phyloP scores from a whole-genome alignment of 2,797 vertebrate genomes.

The Notolabrus celidotus region DNA sequence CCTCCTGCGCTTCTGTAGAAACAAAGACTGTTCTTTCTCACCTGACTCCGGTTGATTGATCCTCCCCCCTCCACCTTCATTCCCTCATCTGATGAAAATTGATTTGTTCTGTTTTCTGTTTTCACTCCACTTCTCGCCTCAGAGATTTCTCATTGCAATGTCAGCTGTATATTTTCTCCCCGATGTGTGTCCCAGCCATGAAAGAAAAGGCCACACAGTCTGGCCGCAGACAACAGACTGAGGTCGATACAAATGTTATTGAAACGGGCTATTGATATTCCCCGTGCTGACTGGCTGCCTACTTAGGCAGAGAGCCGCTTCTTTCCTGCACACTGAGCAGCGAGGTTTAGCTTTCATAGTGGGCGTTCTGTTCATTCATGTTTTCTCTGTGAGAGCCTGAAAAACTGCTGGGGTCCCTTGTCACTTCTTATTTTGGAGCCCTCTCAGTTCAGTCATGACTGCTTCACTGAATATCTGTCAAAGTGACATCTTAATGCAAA shows the following conservation, averaged over 20 bases:
- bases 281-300: conserved; percentile 56
- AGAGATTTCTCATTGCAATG: conserved; percentile 83
- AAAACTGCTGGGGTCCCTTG: conserved; percentile 51
- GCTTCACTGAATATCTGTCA: conserved; percentile 63
- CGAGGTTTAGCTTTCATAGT: conserved; percentile 34
- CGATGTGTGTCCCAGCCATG: conserved; percentile 46
- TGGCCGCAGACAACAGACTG: conserved; percentile 64
- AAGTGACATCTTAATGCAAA: conserved; percentile 71
- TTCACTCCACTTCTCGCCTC: conserved; percentile 60
- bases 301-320: conserved; percentile 59
- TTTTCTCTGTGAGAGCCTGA: conserved; percentile 42
- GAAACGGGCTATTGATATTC: conserved; percentile 79
- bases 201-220: conserved; percentile 82
- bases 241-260: conserved; percentile 86
- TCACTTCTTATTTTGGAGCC: conserved; percentile 68
- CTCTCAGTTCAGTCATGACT: conserved; percentile 60
- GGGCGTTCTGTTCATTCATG: conserved; percentile 62
- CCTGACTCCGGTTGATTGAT: conserved; percentile 81
- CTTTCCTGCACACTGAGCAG: conserved; percentile 39
- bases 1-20: conserved; percentile 9
- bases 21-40: conserved; percentile 55
- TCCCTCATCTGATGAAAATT: conserved; percentile 86
- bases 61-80: background rate
- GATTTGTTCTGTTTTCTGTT: conserved; percentile 87
- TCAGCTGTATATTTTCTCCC: conserved; percentile 72